Base-by-base conservation (phyloP, 2,797 vertebrate species). In the Phataginus tetradactyla region DNA sequence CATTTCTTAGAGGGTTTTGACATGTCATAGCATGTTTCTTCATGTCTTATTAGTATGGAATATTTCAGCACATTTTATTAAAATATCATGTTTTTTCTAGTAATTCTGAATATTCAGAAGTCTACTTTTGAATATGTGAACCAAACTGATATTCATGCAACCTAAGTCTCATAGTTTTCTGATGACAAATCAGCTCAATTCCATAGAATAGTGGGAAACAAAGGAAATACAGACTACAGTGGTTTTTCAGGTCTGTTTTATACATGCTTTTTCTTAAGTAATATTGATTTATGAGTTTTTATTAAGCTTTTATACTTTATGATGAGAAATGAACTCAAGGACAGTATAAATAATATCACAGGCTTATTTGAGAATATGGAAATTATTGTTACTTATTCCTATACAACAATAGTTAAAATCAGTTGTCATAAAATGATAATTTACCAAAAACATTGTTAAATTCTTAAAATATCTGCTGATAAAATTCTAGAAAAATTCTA, bases 331-430 rank as follows among this genome's bases (percentile, higher is more conserved):
- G 5, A 4, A 55, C 45, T 86, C 27, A 79, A 51, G 63, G n/a
- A 17, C 79, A 86, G 23, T 13, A 63, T 83, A 55, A 66, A 57
- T 55, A 32, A 64, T 37, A 25, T 39, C 34, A 1, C 11, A 78
- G 18, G 1, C 53, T 34, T 23, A 85, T 37, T 59, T 66, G 17
- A 39, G 1, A 34, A 55, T 63, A 49, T 34, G 11, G 8, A 3
- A 15, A 57, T 39, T 32, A 89, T 32, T 53, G 45, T 45, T 45
- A 45, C 11, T 45, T 45, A 21, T 34, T 78, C 84, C 25, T 34
- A 61, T 49, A 85, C 55, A 81, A 61, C 17, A 74, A 61, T 68
- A 86, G 61, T 85, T 79, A 77, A 95, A 95, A 80, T 59, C 25
- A 71, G 3, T 39, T 74, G 11, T 29, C 15, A 90, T 29, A 80